These are phyloP conservation scores for Corydoras maculifer DNA, from an alignment of 2,113 vertebrate species.

Conservation along the genomic window DNA sequence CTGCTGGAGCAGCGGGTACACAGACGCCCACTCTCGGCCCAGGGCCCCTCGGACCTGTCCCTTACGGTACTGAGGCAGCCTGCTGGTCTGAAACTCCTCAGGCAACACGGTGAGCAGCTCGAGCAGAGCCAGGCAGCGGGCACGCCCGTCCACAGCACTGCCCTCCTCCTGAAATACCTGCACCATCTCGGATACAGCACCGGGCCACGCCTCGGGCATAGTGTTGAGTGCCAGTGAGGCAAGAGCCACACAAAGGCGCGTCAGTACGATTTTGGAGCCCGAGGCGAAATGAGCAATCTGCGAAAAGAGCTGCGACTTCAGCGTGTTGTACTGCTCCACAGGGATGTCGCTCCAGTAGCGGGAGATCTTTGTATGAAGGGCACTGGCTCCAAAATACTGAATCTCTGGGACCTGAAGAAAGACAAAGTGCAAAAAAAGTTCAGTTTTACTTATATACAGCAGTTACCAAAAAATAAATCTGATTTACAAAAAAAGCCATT, in stretches of 20 bases:
- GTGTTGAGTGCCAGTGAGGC: slow-evolving; percentile 96
- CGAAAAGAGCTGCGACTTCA: slow-evolving; percentile 93
- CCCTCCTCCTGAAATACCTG: slow-evolving; percentile 92
- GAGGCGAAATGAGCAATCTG: slow-evolving; percentile 93
- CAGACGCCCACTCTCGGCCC: slow-evolving; percentile 81
- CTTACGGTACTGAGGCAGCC: slow-evolving; percentile 89
- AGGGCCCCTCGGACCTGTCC: slow-evolving; percentile 89
- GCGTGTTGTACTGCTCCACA: slow-evolving; percentile 88
- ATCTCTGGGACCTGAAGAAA: slow-evolving; percentile 83
- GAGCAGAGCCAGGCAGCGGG: slow-evolving; percentile 88
- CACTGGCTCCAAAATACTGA: slow-evolving; percentile 97
- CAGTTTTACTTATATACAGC: too few relatives aligned
- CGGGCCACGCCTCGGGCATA: slow-evolving; percentile 96
- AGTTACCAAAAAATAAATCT: too few relatives aligned
- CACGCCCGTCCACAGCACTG: slow-evolving; percentile 83
- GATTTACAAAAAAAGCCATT: background rate
- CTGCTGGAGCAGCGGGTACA: slow-evolving; percentile 92
- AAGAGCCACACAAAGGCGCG: slow-evolving; percentile 89
- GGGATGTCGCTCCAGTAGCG: slow-evolving; percentile 98
- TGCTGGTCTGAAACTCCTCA: slow-evolving; percentile 97
- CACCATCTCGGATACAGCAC: slow-evolving; percentile 93
- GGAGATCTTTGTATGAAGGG: slow-evolving; percentile 97
- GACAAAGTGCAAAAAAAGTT: background rate
- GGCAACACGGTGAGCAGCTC: slow-evolving; percentile 95
- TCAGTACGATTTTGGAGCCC: slow-evolving; percentile 95